Percentiles rank a stretch among this genome's conserved stretches.
phyloP scores from a whole-genome alignment of 2,113 vertebrate genomes.

The Lophotis ruficrista region DNA sequence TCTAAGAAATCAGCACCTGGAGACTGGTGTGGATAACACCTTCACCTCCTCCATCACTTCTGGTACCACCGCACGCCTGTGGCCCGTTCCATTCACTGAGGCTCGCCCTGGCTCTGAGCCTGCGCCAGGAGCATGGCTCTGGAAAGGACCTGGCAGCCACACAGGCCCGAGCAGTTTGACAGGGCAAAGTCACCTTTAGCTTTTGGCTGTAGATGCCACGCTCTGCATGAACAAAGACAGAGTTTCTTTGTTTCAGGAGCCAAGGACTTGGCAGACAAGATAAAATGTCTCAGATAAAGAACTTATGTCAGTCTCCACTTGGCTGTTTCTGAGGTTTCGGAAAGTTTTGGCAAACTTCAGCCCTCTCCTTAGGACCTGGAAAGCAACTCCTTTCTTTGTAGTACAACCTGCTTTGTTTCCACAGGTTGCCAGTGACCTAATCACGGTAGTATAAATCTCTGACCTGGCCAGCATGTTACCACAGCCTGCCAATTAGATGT shows the following conservation, averaged over 20 bases:
- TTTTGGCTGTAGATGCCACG: background rate
- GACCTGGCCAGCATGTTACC: background rate
- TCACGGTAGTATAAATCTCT: conserved; percentile 35
- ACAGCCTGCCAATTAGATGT: conserved; percentile 38
- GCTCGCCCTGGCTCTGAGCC: background rate
- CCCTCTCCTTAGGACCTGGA: conserved; percentile 16
- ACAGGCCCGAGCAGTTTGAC: background rate
- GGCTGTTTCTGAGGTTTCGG: conserved; percentile 24
- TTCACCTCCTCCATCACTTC: background rate
- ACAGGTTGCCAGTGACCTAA: conserved; percentile 39
- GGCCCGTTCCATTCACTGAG: background rate
- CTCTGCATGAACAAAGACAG: background rate
- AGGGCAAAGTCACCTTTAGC: background rate
- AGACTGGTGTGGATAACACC: background rate
- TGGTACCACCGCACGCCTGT: too few relatives aligned
- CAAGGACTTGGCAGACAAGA: conserved; percentile 18
- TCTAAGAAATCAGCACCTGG: background rate
- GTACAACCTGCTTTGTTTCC: conserved; percentile 50
- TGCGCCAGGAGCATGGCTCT: accelerated
- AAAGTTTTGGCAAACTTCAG: conserved; percentile 21
- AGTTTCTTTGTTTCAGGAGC: conserved; percentile 27
- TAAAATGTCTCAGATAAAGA: background rate
- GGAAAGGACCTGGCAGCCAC: background rate
- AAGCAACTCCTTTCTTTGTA: conserved; percentile 15
- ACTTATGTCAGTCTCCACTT: background rate